These are phyloP conservation scores for Empis stercorea DNA, from an alignment of 2,888 invertebrate genomes.

Conservation along the genomic window DNA sequence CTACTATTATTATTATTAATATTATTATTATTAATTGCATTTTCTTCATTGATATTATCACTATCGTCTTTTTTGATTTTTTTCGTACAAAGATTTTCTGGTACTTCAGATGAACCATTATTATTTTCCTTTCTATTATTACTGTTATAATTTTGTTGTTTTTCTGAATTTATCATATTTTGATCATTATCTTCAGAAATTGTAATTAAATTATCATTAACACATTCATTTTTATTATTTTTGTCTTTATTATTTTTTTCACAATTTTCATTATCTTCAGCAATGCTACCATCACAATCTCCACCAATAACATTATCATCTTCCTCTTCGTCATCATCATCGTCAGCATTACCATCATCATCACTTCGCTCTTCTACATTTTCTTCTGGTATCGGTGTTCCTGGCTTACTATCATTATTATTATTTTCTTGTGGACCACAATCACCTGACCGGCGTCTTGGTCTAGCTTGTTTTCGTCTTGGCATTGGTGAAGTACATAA, in stretches of 20 bases:
- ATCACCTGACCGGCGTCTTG: conserved; percentile 72
- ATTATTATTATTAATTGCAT: conserved; percentile 13
- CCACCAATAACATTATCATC: conserved; percentile 1
- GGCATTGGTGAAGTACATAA: conserved; percentile 68
- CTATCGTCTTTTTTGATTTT: conserved; percentile 24
- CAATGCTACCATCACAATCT: not conserved
- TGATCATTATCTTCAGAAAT: conserved; percentile 27
- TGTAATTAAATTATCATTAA: not conserved
- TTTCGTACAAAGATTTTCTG: conserved; percentile 35
- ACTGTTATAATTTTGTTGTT: too few species aligned
- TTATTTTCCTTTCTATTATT: not conserved
- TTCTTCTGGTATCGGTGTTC: conserved; percentile 18
- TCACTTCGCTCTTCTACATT: conserved; percentile 16
- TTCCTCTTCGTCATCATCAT: conserved; percentile 1
- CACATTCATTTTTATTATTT: not conserved
- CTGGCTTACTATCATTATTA: conserved; percentile 27
- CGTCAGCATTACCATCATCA: not conserved
- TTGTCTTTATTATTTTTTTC: not conserved
- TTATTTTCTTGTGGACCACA: conserved; percentile 47
- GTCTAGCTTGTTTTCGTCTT: conserved; percentile 73
- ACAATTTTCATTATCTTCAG: not conserved
- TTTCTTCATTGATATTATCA: conserved; percentile 14
- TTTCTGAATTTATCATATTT: conserved; percentile 18
- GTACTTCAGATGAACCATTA: conserved; percentile 25
- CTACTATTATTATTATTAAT: conserved; percentile 27